A percentile compares a stretch with the other conserved stretches of the same genome.
Conservation (phyloP, 1,140 invertebrate species). For the Doryteuthis pealeii region DNA sequence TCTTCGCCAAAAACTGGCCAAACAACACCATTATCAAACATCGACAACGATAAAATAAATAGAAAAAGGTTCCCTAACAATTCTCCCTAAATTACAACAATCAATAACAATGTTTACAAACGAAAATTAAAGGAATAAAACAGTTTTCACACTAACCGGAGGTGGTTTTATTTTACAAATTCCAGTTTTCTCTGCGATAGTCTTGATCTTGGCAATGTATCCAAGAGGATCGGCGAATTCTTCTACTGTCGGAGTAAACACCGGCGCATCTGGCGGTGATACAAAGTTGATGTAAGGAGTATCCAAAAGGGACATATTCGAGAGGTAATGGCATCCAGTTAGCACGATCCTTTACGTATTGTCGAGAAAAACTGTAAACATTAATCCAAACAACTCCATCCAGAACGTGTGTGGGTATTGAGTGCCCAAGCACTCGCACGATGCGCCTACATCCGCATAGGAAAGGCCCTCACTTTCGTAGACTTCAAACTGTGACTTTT, state of each 20-base stretch:
- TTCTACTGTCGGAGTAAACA: constrained; percentile 82
- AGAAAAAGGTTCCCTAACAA: too few relatives aligned
- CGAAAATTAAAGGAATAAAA: too few relatives aligned
- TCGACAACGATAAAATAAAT: too few relatives aligned
- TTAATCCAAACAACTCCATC: constrained; percentile 7
- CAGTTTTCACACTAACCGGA: constrained; percentile 55
- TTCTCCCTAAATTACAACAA: too few relatives aligned
- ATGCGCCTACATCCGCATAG: neutral
- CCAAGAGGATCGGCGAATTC: constrained; percentile 90
- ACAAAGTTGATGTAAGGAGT: constrained; percentile 50
- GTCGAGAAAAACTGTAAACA: neutral
- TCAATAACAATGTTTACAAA: too few relatives aligned
- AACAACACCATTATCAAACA: neutral
- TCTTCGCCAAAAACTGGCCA: neutral
- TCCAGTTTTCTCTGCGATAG: constrained; percentile 80
- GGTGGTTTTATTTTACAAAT: constrained; percentile 90
- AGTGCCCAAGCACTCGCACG: neutral
- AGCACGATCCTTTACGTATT: neutral
- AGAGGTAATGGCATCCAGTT: neutral
- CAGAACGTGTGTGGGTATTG: neutral
- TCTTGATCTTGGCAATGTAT: constrained; percentile 85
- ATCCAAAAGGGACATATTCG: constrained; percentile 23
- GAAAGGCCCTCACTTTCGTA: neutral
- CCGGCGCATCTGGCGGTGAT: constrained; percentile 74
- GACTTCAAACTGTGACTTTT: neutral